These are phyloP conservation scores for Megaceryle torquata DNA, from an alignment of 2,113 vertebrate genomes.

Conservation along the genomic window DNA sequence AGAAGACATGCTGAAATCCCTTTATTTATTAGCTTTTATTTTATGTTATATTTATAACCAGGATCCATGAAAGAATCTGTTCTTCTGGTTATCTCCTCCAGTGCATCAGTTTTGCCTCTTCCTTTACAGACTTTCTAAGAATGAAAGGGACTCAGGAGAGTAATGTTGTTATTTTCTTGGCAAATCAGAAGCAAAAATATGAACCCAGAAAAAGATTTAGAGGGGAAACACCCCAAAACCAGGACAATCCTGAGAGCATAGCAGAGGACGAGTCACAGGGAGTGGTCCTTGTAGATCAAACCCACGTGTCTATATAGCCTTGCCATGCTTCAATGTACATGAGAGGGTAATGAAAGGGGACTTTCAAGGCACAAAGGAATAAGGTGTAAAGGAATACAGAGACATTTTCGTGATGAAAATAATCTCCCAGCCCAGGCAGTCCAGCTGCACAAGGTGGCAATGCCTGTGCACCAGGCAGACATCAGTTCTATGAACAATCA, in stretches of 20 bases:
- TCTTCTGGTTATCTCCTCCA: background rate
- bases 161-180: fast-evolving
- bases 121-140: background rate
- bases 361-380: background rate
- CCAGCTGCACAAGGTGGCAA: background rate
- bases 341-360: background rate
- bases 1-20: background rate
- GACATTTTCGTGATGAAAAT: background rate
- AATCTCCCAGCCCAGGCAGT: background rate
- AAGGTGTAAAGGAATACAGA: background rate
- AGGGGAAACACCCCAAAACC: background rate
- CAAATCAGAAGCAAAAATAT: background rate
- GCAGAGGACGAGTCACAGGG: fast-evolving
- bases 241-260: background rate
- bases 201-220: background rate
- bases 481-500: background rate
- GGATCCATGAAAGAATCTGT: background rate
- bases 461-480: background rate
- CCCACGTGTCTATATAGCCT: background rate
- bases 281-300: background rate
- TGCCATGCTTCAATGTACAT: fast-evolving
- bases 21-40: background rate
- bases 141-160: background rate
- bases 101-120: background rate
- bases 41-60: background rate